Percentiles rank a stretch among this genome's conserved stretches.
phyloP scores from a whole-genome alignment of 2,797 vertebrate species.

The Limnodromus scolopaceus region DNA sequence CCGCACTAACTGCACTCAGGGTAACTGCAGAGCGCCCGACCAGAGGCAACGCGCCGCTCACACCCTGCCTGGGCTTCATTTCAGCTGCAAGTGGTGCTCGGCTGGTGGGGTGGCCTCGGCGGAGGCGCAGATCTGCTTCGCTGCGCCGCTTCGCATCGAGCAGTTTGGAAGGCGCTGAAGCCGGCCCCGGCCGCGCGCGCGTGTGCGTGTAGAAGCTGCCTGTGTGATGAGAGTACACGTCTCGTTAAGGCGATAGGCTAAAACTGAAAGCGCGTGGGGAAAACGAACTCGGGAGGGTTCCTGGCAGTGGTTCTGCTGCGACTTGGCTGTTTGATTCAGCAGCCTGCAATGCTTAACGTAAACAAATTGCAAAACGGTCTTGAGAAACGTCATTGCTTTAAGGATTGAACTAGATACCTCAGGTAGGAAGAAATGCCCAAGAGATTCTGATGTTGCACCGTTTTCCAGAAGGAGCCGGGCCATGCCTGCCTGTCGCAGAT shows the following conservation, averaged over 20 bases:
- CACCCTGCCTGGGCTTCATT: not conserved
- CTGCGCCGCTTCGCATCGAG: not conserved
- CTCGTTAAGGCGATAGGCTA: not conserved
- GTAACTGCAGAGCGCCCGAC: not conserved
- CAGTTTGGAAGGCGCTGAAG: not conserved
- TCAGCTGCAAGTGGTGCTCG: not conserved
- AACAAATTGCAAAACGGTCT: not conserved
- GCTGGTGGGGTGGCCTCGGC: not conserved
- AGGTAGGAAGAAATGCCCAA: not conserved
- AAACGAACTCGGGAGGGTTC: not conserved
- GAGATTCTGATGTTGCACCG: not conserved
- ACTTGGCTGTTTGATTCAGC: not conserved
- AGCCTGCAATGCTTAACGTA: not conserved
- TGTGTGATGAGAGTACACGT: not conserved
- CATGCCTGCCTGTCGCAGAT: not conserved
- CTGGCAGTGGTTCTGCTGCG: not conserved
- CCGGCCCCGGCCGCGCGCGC: not conserved
- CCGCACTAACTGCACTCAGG: not conserved
- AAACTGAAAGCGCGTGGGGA: not conserved
- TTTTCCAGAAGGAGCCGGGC: not conserved
- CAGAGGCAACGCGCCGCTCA: not conserved
- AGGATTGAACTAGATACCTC: not conserved
- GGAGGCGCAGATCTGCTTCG: not conserved
- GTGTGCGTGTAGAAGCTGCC: fast-evolving
- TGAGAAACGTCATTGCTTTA: not conserved